These are phyloP conservation scores for Uropetala carovei DNA, from an alignment of 2,888 invertebrate genomes.

Conservation along the genomic window DNA sequence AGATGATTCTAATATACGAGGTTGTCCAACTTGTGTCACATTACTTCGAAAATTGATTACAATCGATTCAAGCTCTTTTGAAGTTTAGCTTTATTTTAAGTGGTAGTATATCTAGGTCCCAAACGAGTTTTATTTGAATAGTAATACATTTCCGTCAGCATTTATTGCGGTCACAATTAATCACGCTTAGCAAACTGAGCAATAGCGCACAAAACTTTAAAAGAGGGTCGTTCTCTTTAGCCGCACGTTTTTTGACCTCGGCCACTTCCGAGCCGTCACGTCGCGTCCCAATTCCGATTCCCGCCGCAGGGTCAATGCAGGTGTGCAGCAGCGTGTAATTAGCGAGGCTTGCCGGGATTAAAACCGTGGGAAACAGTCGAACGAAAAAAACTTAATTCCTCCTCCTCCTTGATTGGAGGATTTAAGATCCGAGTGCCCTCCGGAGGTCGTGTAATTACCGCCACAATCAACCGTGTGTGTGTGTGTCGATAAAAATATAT, in stretches of 20 bases:
- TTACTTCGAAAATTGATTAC: background rate
- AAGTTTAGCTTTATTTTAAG: too few relatives aligned
- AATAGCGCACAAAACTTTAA: background rate
- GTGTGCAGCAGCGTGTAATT: slow-evolving; percentile 56
- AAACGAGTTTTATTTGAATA: too few relatives aligned
- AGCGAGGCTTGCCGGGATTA: slow-evolving; percentile 43
- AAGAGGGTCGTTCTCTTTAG: background rate
- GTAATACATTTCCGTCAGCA: background rate
- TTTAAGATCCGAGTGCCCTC: background rate
- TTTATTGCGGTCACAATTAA: background rate
- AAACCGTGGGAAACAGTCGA: slow-evolving; percentile 43
- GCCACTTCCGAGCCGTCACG: background rate
- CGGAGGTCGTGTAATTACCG: background rate
- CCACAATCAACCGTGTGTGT: background rate
- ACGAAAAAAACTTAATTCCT: background rate
- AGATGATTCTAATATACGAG: background rate
- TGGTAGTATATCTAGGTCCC: too few relatives aligned
- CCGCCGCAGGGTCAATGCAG: slow-evolving; percentile 52
- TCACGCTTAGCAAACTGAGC: background rate
- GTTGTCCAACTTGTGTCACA: background rate
- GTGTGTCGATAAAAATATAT: background rate
- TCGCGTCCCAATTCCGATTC: background rate
- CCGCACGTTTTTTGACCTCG: background rate
- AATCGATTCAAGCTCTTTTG: background rate
- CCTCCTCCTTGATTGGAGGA: background rate